Base-by-base conservation (phyloP, 2,797 vertebrate genomes). In the Clarias platycephalus region DNA sequence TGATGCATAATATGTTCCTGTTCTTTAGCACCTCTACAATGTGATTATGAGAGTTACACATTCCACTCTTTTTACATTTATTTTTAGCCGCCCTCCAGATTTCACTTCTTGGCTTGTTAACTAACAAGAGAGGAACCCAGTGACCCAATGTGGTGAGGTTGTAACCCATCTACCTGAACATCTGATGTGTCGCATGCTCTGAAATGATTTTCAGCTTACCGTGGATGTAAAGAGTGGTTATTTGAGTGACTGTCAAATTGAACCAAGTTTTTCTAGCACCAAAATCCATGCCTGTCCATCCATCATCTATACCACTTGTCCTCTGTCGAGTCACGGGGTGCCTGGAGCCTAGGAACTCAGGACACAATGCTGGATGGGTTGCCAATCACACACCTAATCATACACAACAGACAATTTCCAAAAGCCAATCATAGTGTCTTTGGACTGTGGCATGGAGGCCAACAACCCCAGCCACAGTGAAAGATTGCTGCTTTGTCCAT, bases 1-100 rank as follows among this genome's bases (percentile, higher is more conserved):
- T 60, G 28, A 74, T 53, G 84, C 55, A 63, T 55, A 66, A 79
- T 64, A 74, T 57, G 31, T 67, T n/a, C 62, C 60, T 88, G 72
- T 55, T 66, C 31, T 82, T 68, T 26, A 66, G 53, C 40, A 83
- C 58, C 62, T 76, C 60, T 80, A 63, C 44, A 49, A 26, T 58
- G 53, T 75, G 37, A 76, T 80, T 60, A 85, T 28, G 28, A 72
- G 40, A 13, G 10, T 20, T 85, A 53, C 57, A 63, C 67, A 44
- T 8, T 22, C 18, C 26, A 9, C 15, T 55, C 16, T 20, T 55
- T 26, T 53, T 34, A 57, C 2, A 5, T 49, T 57, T 31, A 31
- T 22, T 31, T 58, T 76, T 28, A 34, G 72, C 53, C 31, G 53
- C 53, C 16, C 3, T 5, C 58, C 20, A 58, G 18, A 34, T 58